A percentile compares a stretch with the other conserved stretches of the same genome.
Evolutionary conservation across 2,888 invertebrate genomes (phyloP).

Genomic region (Drosophila anomelani): DNA sequence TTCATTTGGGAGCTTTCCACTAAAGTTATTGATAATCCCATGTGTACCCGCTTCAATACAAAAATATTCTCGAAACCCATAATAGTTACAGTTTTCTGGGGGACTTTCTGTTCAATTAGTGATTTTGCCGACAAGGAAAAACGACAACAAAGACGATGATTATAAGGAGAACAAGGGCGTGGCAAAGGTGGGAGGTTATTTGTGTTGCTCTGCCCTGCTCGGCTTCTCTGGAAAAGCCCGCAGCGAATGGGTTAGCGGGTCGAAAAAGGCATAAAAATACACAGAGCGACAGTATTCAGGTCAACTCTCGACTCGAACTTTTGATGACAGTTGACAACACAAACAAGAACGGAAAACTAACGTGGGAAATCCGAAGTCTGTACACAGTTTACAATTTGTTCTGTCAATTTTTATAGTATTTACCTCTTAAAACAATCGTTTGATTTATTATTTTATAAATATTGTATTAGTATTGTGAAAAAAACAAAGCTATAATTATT

Average conservation of each 20-base stretch:
- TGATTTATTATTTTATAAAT: no score
- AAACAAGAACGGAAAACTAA: conserved; percentile 16
- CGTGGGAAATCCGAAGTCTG: not conserved
- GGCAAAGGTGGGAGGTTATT: conserved; percentile 1
- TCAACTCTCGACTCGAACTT: conserved; percentile 74
- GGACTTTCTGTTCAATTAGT: conserved; percentile 56
- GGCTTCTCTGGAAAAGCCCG: conserved; percentile 2
- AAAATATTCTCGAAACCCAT: conserved; percentile 6
- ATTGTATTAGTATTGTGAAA: not conserved
- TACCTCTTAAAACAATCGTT: not conserved
- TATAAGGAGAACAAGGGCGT: conserved; percentile 12
- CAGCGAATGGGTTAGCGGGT: conserved; percentile 8
- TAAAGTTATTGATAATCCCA: conserved; percentile 10
- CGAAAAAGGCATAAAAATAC: conserved; percentile 30
- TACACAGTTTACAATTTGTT: not conserved
- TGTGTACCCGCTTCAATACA: conserved; percentile 6
- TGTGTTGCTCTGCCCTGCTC: not conserved
- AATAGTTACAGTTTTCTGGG: conserved; percentile 2
- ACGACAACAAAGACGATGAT: conserved; percentile 17
- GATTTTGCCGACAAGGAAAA: conserved; percentile 24
- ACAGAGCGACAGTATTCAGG: conserved; percentile 63
- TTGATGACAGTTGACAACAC: conserved; percentile 72
- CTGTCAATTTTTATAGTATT: not conserved
- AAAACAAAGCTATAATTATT: not conserved
- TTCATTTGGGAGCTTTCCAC: conserved; percentile 6